Evolutionary conservation across 2,797 vertebrate genomes (phyloP), one percentile per base, ranked within the genome.

Genomic region (Rhinatrema bivittatum): DNA sequence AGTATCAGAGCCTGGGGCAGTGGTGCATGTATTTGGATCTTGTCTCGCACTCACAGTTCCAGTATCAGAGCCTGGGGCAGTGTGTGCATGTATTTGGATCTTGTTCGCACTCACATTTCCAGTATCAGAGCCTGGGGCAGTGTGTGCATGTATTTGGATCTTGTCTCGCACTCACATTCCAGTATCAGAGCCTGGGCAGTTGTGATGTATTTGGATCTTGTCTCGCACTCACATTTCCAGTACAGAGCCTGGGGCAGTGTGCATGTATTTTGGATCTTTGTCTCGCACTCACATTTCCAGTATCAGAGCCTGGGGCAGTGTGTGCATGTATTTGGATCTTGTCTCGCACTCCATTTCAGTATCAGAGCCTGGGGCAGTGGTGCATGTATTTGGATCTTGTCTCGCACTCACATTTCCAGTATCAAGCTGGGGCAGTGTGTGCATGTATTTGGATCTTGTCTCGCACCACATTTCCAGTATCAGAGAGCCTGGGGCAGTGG

Each of bases 11-110:
- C 17, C 5, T 32, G 32, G 7, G 29, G 6, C 41, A 30, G 22
- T 16, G 29, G 27, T 12, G 25, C n/a, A 49, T 39, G n/a, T n/a
- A 41, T 52, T 46, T 15, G 16, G 6, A 9, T 10, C 16, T 6
- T 4, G n/a, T 4, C 7, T 16, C 3, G 16, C 26, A 27, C 2
- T 4, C 9, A 10, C 2, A 2, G 1, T 9, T 16, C 26, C 4
- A 26, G 26, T 27, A 26, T 9, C 9, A 10, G 5, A 5, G n/a
- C n/a, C n/a, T n/a, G n/a, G n/a, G n/a, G n/a, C n/a, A n/a, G n/a
- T n/a, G n/a, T n/a, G n/a, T n/a, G n/a, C n/a, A n/a, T n/a, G n/a
- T n/a, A n/a, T n/a, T n/a, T n/a, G n/a, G n/a, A n/a, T n/a, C n/a
- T n/a, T n/a, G n/a, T n/a, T n/a, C n/a, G n/a, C n/a, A n/a, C n/a